These are phyloP conservation scores for Poecilus cupreus DNA, from an alignment of 2,888 invertebrate genomes.

Conservation along the genomic window DNA sequence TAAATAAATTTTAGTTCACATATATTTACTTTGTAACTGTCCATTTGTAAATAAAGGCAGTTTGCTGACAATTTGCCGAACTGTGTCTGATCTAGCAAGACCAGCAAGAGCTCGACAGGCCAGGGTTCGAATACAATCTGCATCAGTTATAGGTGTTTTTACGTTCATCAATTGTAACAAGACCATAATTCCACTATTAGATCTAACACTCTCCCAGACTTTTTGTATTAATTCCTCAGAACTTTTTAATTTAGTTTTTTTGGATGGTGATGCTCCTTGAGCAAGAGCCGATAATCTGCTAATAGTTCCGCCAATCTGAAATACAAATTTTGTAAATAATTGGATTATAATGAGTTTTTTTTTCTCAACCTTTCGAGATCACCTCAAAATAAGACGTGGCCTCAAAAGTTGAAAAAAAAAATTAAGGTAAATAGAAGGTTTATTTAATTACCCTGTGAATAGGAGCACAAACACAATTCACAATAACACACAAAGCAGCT, in stretches of 20 bases:
- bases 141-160: slow-evolving; percentile 97
- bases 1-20: not conserved
- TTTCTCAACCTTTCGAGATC: too few relatives aligned
- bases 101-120: slow-evolving; percentile 96
- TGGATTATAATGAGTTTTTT: too few relatives aligned
- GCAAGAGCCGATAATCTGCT: slow-evolving; percentile 71
- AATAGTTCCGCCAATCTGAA: slow-evolving; percentile 74
- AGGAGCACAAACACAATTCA: slow-evolving; percentile 96
- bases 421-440: too few relatives aligned
- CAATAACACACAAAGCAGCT: slow-evolving; percentile 91
- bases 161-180: slow-evolving; percentile 91
- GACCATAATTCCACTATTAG: slow-evolving; percentile 98
- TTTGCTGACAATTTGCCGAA: slow-evolving; percentile 95
- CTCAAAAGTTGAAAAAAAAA: too few relatives aligned
- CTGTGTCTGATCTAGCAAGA: slow-evolving; percentile 93
- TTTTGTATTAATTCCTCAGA: slow-evolving; percentile 92
- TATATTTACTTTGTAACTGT: slow-evolving; percentile 85
- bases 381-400: too few relatives aligned
- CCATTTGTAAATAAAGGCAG: slow-evolving; percentile 95
- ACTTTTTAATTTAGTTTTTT: slow-evolving; percentile 79
- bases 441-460: slow-evolving; percentile 80
- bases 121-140: slow-evolving; percentile 93
- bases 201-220: slow-evolving; percentile 95
- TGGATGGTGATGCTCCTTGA: slow-evolving; percentile 74
- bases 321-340: not conserved